Evolutionary conservation across 2,888 invertebrate genomes (phyloP).

Genomic region (Caenorhabditis drosophilae): DNA sequence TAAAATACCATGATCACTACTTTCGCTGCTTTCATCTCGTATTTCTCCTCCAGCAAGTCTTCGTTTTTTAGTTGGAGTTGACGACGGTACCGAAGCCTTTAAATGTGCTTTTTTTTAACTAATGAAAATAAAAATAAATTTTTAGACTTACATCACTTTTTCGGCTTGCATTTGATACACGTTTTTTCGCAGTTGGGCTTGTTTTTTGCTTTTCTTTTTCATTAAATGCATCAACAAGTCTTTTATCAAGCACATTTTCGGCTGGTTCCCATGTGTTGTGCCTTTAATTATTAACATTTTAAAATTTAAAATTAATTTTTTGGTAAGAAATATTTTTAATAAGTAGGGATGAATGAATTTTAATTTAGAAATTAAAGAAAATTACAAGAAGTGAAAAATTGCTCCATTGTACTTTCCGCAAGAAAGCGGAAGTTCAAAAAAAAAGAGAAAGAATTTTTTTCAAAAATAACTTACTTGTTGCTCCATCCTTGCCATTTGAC

Average conservation of each 20-base stretch:
- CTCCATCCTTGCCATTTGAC: constrained; percentile 32
- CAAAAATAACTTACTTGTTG: constrained; percentile 12
- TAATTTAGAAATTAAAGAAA: too few relatives aligned
- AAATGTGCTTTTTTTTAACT: too few relatives aligned
- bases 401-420: too few relatives aligned
- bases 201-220: constrained; percentile 1
- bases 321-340: neutral
- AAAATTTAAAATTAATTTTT: neutral
- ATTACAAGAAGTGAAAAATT: too few relatives aligned
- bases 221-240: constrained; percentile 6
- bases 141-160: too few relatives aligned
- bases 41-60: constrained; percentile 41
- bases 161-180: neutral
- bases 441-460: too few relatives aligned
- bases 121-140: too few relatives aligned
- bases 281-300: constrained; percentile 9
- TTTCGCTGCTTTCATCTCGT: constrained; percentile 33
- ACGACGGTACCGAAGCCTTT: too few relatives aligned
- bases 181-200: neutral
- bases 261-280: constrained; percentile 35
- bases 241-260: constrained; percentile 16
- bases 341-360: too few relatives aligned
- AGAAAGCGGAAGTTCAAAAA: too few relatives aligned
- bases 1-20: constrained; percentile 22
- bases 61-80: constrained; percentile 3